Percentiles rank a stretch among this genome's conserved stretches.
Evolutionary conservation across 2,113 vertebrate genomes (phyloP).

Genomic region (Piaya cayana): DNA sequence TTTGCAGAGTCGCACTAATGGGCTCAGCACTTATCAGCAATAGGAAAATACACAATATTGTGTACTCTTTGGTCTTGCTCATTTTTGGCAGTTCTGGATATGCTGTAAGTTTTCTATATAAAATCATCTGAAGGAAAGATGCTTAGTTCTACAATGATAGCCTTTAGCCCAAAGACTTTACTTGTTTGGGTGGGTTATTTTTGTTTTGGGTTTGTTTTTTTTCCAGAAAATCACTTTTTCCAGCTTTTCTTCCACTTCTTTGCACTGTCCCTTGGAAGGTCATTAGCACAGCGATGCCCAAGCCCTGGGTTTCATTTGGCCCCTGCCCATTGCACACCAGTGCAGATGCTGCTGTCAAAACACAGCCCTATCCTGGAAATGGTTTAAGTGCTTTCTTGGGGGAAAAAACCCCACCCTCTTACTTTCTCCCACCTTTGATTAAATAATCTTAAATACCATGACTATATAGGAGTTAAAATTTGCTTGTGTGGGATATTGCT

Average conservation of each 20-base stretch:
- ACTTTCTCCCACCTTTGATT: conserved; percentile 16
- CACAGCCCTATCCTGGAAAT: neutral
- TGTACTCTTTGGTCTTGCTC: neutral
- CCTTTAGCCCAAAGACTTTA: neutral
- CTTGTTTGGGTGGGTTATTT: neutral
- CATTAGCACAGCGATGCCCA: rapidly evolving
- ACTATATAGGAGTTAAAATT: neutral
- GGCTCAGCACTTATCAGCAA: neutral
- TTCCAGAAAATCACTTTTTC: neutral
- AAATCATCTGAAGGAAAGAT: neutral
- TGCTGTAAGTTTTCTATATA: neutral
- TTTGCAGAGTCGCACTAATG: neutral
- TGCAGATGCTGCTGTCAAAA: neutral
- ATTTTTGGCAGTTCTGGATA: neutral
- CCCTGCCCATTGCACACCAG: neutral
- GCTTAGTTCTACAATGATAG: neutral
- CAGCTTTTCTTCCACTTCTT: neutral
- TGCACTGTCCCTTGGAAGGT: neutral
- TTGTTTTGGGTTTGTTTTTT: too few relatives aligned
- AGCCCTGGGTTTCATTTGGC: neutral
- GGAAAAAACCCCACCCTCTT: neutral
- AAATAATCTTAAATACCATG: conserved; percentile 19
- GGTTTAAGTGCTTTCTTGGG: conserved; percentile 10
- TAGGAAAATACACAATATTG: neutral
- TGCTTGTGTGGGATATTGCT: conserved; percentile 12